Evolutionary conservation across 2,797 vertebrate genomes (phyloP).

Genomic region (Mormyrus proboscirostris): DNA sequence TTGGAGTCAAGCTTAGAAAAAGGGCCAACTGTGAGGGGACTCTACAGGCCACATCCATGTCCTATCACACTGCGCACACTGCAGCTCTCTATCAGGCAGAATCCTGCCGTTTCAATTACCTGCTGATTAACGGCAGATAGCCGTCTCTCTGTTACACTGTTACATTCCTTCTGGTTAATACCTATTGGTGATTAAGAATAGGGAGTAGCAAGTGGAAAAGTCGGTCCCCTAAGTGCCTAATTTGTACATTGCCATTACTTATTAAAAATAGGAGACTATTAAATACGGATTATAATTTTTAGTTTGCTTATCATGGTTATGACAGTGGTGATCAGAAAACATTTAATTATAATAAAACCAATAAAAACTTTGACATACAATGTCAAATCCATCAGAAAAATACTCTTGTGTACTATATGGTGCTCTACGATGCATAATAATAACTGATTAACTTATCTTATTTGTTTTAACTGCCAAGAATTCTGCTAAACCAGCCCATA

Average conservation of each 20-base stretch:
- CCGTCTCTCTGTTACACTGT: background rate
- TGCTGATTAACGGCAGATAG: background rate
- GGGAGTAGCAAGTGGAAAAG: background rate
- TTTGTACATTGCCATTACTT: background rate
- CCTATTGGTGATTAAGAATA: background rate
- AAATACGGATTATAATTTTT: background rate
- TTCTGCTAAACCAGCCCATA: background rate
- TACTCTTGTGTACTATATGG: background rate
- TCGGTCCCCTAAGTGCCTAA: background rate
- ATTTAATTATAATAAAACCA: background rate
- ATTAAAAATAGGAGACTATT: slow-evolving; percentile 3
- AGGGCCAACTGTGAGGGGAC: too few relatives aligned
- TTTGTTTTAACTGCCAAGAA: background rate
- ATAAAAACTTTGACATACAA: background rate
- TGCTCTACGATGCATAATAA: background rate
- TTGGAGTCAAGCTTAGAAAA: background rate
- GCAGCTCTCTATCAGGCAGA: background rate
- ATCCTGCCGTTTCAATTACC: background rate
- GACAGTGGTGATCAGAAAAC: background rate
- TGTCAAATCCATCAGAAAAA: background rate
- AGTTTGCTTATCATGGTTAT: background rate
- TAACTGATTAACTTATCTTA: background rate
- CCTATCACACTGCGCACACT: background rate
- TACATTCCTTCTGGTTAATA: background rate
- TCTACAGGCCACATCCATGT: too few relatives aligned